Percentiles rank a stretch among this genome's conserved stretches.
Conservation (phyloP, 2,113 vertebrate genomes). For the Grus americana region DNA sequence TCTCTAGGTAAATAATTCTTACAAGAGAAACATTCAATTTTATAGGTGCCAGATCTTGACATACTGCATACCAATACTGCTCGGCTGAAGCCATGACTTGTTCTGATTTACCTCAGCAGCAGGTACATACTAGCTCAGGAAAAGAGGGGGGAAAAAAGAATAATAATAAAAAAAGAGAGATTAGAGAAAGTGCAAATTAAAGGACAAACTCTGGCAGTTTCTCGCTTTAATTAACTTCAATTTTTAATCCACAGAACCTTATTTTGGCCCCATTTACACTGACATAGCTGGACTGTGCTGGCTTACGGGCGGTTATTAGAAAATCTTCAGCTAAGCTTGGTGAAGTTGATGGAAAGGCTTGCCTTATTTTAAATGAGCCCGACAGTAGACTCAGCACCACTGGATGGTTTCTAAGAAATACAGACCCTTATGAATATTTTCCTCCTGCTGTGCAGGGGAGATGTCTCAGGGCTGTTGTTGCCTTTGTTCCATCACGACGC, state of each 20-base stretch:
- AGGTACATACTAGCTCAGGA: neutral
- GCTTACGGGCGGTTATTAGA: neutral
- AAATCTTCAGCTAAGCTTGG: neutral
- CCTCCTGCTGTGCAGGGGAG: conserved; percentile 5
- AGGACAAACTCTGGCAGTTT: neutral
- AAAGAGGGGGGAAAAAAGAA: neutral
- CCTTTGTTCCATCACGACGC: conserved; percentile 18
- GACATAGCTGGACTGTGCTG: neutral
- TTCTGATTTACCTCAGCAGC: neutral
- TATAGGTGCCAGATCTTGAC: neutral
- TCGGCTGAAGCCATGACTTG: neutral
- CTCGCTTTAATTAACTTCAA: neutral
- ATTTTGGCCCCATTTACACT: neutral
- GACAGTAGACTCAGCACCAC: neutral
- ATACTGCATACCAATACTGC: neutral
- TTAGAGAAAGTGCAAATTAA: neutral
- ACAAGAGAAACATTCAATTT: neutral
- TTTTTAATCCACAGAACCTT: neutral
- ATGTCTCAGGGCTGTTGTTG: conserved; percentile 23
- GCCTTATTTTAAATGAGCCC: neutral
- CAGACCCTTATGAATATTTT: conserved; percentile 24
- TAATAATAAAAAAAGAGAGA: neutral
- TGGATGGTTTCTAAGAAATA: neutral
- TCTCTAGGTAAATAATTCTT: conserved; percentile 7
- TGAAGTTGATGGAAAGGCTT: neutral